Percentiles rank a stretch among this genome's conserved stretches.
Evolutionary conservation across 2,888 invertebrate species (phyloP).

Genomic region (Parnassius apollo): DNA sequence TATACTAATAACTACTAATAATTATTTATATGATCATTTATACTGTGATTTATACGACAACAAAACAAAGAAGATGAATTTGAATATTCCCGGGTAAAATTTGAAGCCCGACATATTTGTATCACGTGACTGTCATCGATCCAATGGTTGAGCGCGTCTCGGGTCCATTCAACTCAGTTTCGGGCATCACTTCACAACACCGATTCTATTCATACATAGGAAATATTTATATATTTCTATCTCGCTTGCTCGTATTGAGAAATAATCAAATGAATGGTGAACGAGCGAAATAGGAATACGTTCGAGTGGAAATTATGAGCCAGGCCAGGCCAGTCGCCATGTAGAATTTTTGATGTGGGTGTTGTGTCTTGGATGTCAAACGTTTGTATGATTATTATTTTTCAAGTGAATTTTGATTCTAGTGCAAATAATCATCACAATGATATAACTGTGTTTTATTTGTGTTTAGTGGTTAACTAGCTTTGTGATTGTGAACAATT

Average conservation of each 20-base stretch:
- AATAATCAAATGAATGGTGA: constrained; percentile 78
- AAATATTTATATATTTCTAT: constrained; percentile 72
- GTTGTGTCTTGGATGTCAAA: constrained; percentile 76
- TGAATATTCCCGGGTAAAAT: constrained; percentile 48
- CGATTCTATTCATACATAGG: constrained; percentile 78
- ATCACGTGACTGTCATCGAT: constrained; percentile 80
- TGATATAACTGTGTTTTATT: constrained; percentile 49
- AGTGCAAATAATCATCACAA: constrained; percentile 61
- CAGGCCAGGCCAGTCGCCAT: constrained; percentile 73
- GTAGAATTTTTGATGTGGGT: constrained; percentile 80
- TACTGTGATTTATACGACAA: not conserved
- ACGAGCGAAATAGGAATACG: constrained; percentile 74
- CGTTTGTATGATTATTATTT: constrained; percentile 76
- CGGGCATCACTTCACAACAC: constrained; percentile 70
- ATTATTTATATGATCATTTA: no score
- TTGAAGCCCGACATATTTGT: constrained; percentile 57
- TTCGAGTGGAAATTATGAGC: constrained; percentile 77
- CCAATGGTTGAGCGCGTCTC: constrained; percentile 80
- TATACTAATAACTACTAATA: no score
- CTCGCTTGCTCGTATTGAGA: constrained; percentile 69
- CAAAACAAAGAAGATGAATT: constrained; percentile 30
- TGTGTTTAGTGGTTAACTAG: constrained; percentile 52
- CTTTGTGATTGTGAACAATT: constrained; percentile 63
- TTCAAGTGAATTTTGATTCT: constrained; percentile 72
- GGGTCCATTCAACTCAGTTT: constrained; percentile 81